phyloP scores from a whole-genome alignment of 2,888 invertebrate species.

The Athalia cordata region DNA sequence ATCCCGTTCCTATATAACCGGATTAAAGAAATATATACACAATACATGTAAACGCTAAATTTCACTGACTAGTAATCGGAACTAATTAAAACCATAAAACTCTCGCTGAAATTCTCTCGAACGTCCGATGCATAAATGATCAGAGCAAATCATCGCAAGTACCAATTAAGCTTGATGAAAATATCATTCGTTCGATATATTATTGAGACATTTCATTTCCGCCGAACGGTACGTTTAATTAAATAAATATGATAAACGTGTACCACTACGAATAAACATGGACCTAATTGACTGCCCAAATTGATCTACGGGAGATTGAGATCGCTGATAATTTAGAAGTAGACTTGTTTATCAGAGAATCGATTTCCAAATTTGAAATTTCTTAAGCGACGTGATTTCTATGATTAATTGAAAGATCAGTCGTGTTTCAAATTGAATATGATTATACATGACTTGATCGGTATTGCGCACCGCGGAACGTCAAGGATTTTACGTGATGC shows the following conservation, averaged over 20 bases:
- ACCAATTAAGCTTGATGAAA: background rate
- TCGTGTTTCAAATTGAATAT: background rate
- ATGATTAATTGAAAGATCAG: background rate
- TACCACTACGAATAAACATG: background rate
- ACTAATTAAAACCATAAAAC: background rate
- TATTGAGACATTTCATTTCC: background rate
- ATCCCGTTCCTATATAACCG: background rate
- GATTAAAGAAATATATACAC: background rate
- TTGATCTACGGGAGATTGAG: constrained; percentile 6
- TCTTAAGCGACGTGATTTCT: too few species aligned
- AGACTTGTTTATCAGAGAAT: background rate
- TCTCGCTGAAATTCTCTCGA: background rate
- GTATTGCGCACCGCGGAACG: background rate
- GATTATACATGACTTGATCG: background rate
- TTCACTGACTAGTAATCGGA: background rate
- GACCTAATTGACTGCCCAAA: background rate
- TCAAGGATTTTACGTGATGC: background rate
- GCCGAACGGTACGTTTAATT: background rate
- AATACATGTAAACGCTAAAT: background rate
- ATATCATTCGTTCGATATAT: background rate
- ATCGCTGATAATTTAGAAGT: background rate
- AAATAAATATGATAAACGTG: constrained; percentile 8
- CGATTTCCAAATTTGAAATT: background rate
- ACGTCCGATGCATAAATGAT: background rate
- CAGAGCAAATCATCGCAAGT: background rate